Percentiles rank a stretch among this genome's conserved stretches.
Conservation (phyloP, 2,888 invertebrate genomes). For the Stenichneumon culpator region DNA sequence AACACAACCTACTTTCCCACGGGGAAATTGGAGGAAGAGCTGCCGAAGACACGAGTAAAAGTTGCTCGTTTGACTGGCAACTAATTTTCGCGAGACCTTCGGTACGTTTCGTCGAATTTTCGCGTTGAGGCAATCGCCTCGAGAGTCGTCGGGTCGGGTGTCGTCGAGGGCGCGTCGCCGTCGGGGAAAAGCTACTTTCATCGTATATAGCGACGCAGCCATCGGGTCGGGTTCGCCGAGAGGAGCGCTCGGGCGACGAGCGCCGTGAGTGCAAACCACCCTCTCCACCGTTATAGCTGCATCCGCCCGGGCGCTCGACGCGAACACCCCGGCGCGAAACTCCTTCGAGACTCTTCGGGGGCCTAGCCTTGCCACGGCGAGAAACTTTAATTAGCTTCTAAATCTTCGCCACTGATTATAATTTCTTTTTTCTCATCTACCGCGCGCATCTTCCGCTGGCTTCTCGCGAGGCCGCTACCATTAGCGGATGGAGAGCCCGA, state of each 20-base stretch:
- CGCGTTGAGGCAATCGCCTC: conserved; percentile 15
- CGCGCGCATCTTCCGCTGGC: conserved; percentile 10
- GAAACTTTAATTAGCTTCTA: conserved; percentile 72
- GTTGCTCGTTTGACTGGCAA: conserved; percentile 38
- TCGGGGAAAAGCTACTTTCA: conserved; percentile 30
- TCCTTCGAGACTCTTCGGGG: conserved; percentile 47
- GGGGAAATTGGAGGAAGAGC: neutral
- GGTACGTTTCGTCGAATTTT: conserved; percentile 37
- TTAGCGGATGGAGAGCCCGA: conserved; percentile 11
- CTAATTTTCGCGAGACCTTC: conserved; percentile 56
- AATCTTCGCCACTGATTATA: conserved; percentile 69
- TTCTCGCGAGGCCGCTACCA: conserved; percentile 1
- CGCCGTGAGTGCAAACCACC: conserved; percentile 6
- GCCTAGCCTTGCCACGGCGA: conserved; percentile 49
- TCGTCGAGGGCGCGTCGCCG: conserved; percentile 30
- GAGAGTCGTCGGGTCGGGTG: conserved; percentile 41
- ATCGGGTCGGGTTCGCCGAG: conserved; percentile 35
- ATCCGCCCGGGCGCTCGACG: conserved; percentile 9
- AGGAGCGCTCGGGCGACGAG: neutral
- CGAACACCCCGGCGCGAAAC: conserved; percentile 42
- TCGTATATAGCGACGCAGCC: conserved; percentile 33
- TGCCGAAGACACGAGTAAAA: conserved; percentile 9
- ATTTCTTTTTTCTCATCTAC: conserved; percentile 63
- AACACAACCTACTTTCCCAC: neutral
- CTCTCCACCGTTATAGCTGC: conserved; percentile 9